Evolutionary conservation across 2,888 invertebrate species (phyloP), one percentile per base, ranked within the genome.

Genomic region (Nasonia oneida): DNA sequence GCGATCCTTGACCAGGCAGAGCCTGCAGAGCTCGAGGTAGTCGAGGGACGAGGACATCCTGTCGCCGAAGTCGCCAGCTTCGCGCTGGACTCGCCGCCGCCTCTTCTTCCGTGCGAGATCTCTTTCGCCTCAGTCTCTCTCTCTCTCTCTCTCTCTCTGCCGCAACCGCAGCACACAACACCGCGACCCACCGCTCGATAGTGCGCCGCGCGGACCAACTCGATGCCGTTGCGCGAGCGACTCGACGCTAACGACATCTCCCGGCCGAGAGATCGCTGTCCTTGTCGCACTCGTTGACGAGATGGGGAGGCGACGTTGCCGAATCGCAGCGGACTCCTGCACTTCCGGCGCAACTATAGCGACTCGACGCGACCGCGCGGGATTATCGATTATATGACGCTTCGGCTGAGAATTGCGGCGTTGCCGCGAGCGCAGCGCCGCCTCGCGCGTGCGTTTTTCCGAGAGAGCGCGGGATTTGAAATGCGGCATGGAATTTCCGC

Each of bases 1-100:
- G 93, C 94, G 92, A 92, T 95, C 93, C 90, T 93, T 94, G 87
- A 93, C 93, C 88, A 94, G 92, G 90, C 94, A 94, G 90, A 94
- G 90, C 88, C 94, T 92, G 90, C 94, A 94, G 89, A 93, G 88
- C 86, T 94, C 93, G 91, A 93, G 88, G 85, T 91, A 92, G 88
- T 93, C 92, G 89, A 93, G 91, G 88, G 93, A 92, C 91, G 93
- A 92, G 90, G 93, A 92, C 92, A 92, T 92, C 91, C 90, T 92
- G 91, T 90, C 89, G 91, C 89, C 67, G 67, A 29, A 33, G 29
- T 67, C 92, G 92, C 91, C 80, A 76, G 79, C 57, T 67, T 91
- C 92, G 92, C 2, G 47, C 47, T 90, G 88, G 91, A 91, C 91
- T 73, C 23, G 90, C 73, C 80, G 83, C 86, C 86, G 81, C 89